Evolutionary conservation across 2,888 invertebrate species (phyloP).

Genomic region (Arge pagana): DNA sequence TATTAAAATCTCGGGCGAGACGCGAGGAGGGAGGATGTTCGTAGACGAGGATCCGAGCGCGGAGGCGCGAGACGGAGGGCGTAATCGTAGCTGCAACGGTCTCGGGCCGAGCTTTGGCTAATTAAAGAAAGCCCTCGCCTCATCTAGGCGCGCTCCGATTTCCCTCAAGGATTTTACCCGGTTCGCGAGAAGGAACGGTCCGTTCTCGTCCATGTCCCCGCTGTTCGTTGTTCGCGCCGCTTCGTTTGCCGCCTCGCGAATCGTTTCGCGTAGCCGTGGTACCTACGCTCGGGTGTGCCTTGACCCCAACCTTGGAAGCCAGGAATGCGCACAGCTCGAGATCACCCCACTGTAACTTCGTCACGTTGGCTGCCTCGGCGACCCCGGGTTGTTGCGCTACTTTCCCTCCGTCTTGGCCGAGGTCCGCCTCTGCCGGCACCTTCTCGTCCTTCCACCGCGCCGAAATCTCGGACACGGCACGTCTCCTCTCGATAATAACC

Average conservation of each 20-base stretch:
- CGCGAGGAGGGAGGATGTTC: too few relatives aligned
- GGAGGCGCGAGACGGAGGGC: too few relatives aligned
- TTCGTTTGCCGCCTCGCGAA: slow-evolving; percentile 2
- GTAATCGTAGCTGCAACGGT: too few relatives aligned
- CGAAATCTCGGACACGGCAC: background rate
- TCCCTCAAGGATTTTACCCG: too few relatives aligned
- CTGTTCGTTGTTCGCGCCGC: slow-evolving; percentile 1
- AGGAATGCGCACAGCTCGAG: slow-evolving; percentile 44
- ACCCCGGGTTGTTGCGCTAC: background rate
- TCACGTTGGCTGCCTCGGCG: slow-evolving; percentile 9
- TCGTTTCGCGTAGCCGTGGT: slow-evolving; percentile 5
- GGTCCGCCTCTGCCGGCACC: slow-evolving; percentile 1
- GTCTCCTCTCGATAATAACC: background rate
- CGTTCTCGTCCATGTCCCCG: slow-evolving; percentile 1
- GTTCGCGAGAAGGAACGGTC: too few relatives aligned
- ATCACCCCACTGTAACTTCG: slow-evolving; percentile 38
- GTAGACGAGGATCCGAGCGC: too few relatives aligned
- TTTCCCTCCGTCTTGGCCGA: slow-evolving; percentile 7
- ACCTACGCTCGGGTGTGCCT: slow-evolving; percentile 46
- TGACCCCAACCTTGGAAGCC: slow-evolving; percentile 51
- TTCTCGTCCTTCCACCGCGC: background rate
- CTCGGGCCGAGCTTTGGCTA: too few relatives aligned
- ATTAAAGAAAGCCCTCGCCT: slow-evolving; percentile 1
- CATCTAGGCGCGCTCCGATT: background rate
- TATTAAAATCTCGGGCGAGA: too few relatives aligned